A percentile compares a stretch with the other conserved stretches of the same genome.
phyloP scores from a whole-genome alignment of 2,113 vertebrate species.

The Petrocephalus microphthalmus region DNA sequence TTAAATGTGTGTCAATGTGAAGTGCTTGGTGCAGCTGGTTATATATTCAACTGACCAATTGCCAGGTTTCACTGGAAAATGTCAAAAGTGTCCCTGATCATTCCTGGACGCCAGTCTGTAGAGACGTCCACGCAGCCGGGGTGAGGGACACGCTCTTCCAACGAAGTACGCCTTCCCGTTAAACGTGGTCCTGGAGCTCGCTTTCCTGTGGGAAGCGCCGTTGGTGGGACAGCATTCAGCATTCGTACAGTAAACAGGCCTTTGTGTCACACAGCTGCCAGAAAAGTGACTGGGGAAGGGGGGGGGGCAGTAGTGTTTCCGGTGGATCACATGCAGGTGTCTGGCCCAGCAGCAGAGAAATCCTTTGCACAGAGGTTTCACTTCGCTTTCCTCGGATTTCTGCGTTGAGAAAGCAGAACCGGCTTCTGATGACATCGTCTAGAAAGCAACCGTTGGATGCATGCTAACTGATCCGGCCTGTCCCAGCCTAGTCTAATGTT shows the following conservation, averaged over 20 bases:
- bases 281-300: neutral
- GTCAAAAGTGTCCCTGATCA: too few species aligned
- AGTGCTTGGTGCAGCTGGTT: too few species aligned
- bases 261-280: neutral
- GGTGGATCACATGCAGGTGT: neutral
- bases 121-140: neutral
- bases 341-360: neutral
- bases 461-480: neutral
- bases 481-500: neutral
- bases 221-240: neutral
- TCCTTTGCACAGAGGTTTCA: conserved; percentile 7
- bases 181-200: neutral
- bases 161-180: neutral
- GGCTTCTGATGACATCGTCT: neutral
- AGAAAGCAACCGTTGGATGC: neutral
- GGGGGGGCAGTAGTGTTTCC: neutral
- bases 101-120: neutral
- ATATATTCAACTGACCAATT: too few species aligned
- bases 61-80: too few species aligned
- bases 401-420: conserved; percentile 7
- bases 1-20: neutral
- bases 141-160: neutral
- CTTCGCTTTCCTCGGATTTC: conserved; percentile 12
- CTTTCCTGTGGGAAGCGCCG: neutral
- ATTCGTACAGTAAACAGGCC: neutral